phyloP scores from a whole-genome alignment of 2,888 invertebrate genomes.

The Dolomedes plantarius region DNA sequence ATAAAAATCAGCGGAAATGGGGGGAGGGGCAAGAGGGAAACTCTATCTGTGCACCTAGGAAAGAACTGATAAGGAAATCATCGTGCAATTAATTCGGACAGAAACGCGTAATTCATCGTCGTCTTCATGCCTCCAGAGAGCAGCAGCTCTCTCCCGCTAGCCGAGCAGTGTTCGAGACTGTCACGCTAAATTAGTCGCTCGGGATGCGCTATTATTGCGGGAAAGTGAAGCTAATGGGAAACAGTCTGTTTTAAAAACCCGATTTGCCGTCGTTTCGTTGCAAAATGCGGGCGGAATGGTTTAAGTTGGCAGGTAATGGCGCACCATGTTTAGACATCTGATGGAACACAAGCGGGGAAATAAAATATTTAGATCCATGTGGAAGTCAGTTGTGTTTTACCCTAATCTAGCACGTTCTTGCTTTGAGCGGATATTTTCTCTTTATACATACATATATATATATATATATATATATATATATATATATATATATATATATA shows the following conservation, averaged over 20 bases:
- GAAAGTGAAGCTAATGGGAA: not conserved
- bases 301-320: not conserved
- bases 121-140: not conserved
- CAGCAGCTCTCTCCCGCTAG: not conserved
- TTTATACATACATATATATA: no score
- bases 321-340: no score
- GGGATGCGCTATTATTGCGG: not conserved
- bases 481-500: no score
- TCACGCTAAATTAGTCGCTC: not conserved
- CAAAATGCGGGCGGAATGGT: not conserved
- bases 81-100: constrained; percentile 27
- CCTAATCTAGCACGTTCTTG: no score
- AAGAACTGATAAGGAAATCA: constrained; percentile 19
- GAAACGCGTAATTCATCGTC: not conserved
- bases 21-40: not conserved
- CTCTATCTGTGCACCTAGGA: not conserved
- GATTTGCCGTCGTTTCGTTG: no score
- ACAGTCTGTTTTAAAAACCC: not conserved
- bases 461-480: no score
- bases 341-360: no score
- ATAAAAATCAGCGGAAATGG: constrained; percentile 39
- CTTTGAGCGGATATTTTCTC: no score
- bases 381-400: no score
- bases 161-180: not conserved
- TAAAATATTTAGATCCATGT: no score